These are phyloP conservation scores for Metellina segmentata DNA, from an alignment of 2,888 invertebrate genomes.

Conservation along the genomic window DNA sequence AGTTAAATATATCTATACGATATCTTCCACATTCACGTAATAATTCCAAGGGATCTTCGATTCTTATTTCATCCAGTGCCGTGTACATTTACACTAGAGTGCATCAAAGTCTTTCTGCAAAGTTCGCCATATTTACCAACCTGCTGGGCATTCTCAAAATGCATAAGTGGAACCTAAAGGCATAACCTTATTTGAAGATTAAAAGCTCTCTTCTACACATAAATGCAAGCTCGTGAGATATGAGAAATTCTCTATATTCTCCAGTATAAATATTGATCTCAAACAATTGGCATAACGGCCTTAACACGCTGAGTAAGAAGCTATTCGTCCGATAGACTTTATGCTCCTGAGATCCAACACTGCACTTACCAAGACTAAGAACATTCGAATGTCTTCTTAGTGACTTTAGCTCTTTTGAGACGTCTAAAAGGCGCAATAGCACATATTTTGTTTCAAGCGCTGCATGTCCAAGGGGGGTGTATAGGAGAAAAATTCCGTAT, in stretches of 20 bases:
- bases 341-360: slow-evolving; percentile 12
- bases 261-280: slow-evolving; percentile 43
- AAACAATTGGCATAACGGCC: slow-evolving; percentile 26
- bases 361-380: slow-evolving; percentile 31
- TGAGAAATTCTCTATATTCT: slow-evolving; percentile 3
- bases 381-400: slow-evolving; percentile 36
- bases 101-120: background rate
- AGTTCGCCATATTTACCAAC: background rate
- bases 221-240: slow-evolving; percentile 30
- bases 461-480: no score
- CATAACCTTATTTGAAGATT: slow-evolving; percentile 50
- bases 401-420: slow-evolving; percentile 24
- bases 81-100: background rate
- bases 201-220: slow-evolving; percentile 17
- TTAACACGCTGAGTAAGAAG: slow-evolving; percentile 28
- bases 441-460: slow-evolving; percentile 22
- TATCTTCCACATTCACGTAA: no score
- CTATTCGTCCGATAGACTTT: slow-evolving; percentile 24
- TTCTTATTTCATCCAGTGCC: no score
- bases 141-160: slow-evolving; percentile 24
- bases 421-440: background rate
- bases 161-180: slow-evolving; percentile 16
- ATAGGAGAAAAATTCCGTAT: no score
- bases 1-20: no score
- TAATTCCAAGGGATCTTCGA: no score